Conservation (phyloP, 2,797 vertebrate genomes). For the Carduelis carduelis region DNA sequence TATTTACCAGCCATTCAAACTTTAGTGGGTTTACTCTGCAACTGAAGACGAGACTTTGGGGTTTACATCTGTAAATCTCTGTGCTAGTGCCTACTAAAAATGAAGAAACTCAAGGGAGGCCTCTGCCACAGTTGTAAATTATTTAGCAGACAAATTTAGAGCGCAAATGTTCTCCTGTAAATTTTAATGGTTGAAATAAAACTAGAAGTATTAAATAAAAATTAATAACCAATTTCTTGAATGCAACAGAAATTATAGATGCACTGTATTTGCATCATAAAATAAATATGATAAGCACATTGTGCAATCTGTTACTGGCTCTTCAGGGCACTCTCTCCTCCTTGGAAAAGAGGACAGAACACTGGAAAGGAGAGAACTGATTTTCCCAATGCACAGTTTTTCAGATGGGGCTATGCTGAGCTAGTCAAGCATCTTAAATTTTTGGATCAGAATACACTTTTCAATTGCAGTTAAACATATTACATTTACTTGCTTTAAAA, state of each 20-base stretch:
- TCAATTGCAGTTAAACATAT: neutral
- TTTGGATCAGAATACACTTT: neutral
- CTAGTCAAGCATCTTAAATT: neutral
- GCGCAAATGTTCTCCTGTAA: neutral
- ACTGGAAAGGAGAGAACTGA: neutral
- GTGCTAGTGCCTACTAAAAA: neutral
- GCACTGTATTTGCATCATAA: neutral
- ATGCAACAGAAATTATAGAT: neutral
- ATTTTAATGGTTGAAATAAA: constrained; percentile 13
- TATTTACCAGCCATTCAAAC: constrained; percentile 44
- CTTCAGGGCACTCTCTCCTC: neutral
- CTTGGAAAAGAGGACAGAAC: neutral
- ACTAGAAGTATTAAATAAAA: neutral
- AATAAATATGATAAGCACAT: neutral
- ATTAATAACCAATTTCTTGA: neutral
- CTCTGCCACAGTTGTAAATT: neutral
- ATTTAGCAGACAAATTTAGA: neutral
- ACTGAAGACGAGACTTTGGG: neutral
- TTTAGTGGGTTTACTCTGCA: constrained; percentile 35
- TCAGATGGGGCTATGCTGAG: neutral
- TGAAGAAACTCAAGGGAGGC: neutral
- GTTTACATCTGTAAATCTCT: constrained; percentile 25
- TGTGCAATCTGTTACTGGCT: neutral
- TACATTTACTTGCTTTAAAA: neutral
- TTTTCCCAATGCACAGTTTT: neutral